These are phyloP conservation scores for Hoplias malabaricus DNA, from an alignment of 2,113 vertebrate genomes.

Conservation along the genomic window DNA sequence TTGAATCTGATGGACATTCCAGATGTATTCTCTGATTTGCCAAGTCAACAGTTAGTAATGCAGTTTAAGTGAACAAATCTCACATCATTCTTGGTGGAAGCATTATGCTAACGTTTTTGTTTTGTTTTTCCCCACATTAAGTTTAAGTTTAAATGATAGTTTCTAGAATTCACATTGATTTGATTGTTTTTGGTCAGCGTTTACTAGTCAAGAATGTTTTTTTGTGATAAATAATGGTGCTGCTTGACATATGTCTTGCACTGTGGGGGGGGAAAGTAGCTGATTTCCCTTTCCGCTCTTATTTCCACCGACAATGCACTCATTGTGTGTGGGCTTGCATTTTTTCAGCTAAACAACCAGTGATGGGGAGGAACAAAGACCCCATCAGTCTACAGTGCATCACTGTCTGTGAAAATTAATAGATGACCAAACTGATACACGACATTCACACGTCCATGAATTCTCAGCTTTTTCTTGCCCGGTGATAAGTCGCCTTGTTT, in stretches of 20 bases:
- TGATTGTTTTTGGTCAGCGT: neutral
- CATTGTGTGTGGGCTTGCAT: conserved; percentile 58
- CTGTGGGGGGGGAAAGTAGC: conserved; percentile 48
- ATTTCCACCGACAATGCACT: conserved; percentile 66
- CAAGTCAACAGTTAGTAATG: neutral
- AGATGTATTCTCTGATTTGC: conserved; percentile 6
- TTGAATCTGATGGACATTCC: conserved; percentile 48
- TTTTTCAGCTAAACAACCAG: conserved; percentile 63
- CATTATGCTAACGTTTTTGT: neutral
- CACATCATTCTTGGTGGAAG: neutral
- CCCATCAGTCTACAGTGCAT: neutral
- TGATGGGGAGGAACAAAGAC: conserved; percentile 48
- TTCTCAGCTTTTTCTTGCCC: neutral
- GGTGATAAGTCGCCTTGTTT: neutral
- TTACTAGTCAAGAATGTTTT: neutral
- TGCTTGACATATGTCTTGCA: conserved; percentile 58
- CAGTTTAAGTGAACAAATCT: neutral
- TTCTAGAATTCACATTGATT: no score
- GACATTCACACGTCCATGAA: neutral
- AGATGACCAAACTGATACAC: conserved; percentile 25
- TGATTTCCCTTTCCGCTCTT: conserved; percentile 60
- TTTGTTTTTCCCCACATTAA: neutral
- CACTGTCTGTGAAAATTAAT: conserved; percentile 44
- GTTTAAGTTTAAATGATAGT: no score
- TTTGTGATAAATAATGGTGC: neutral